phyloP scores from a whole-genome alignment of 2,113 vertebrate genomes.

The Sinocyclocheilus anophthalmus region DNA sequence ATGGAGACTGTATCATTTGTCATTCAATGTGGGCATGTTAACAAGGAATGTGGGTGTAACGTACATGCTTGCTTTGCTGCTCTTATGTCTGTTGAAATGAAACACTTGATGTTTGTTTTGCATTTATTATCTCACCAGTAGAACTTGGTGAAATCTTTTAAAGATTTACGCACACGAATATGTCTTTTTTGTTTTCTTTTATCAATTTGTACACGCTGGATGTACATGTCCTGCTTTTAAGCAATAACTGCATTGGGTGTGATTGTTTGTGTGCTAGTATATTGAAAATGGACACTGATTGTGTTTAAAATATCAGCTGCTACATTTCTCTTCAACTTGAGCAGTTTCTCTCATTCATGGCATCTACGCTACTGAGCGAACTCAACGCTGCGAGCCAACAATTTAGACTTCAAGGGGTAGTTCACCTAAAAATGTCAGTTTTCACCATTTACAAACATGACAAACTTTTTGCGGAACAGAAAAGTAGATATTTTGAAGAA shows the following conservation, averaged over 20 bases:
- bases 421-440: background rate
- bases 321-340: constrained; percentile 16
- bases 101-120: constrained; percentile 44
- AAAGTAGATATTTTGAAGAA: too few relatives aligned
- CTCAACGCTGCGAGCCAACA: background rate
- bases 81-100: constrained; percentile 43
- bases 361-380: background rate
- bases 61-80: constrained; percentile 56
- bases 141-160: constrained; percentile 51
- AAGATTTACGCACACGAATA: constrained; percentile 20
- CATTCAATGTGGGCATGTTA: constrained; percentile 41
- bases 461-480: background rate
- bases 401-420: background rate
- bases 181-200: constrained; percentile 43
- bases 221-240: constrained; percentile 56
- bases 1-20: constrained; percentile 44
- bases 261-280: constrained; percentile 53
- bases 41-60: constrained; percentile 40
- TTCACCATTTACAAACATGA: background rate
- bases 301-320: constrained; percentile 41
- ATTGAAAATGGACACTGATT: constrained; percentile 31
- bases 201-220: constrained; percentile 47
- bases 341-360: background rate
- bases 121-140: constrained; percentile 46
- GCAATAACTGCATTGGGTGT: constrained; percentile 65